Conservation (phyloP, 2,888 invertebrate genomes). For the Eupsilia transversa region DNA sequence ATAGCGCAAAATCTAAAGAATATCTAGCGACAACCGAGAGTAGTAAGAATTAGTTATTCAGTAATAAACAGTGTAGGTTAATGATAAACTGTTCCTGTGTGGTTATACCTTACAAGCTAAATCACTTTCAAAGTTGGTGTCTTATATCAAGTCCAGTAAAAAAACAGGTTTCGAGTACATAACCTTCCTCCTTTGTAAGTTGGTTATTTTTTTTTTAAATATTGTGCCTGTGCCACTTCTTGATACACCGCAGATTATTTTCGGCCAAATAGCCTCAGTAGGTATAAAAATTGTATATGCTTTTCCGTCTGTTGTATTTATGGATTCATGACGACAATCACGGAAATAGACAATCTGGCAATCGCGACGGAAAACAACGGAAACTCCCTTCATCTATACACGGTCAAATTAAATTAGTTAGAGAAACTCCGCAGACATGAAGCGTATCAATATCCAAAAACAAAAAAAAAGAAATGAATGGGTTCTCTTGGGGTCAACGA, state of each 20-base stretch:
- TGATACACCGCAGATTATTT: neutral
- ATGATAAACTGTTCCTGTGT: neutral
- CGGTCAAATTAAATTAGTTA: too few species aligned
- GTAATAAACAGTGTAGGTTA: conserved; percentile 15
- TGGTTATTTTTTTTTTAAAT: neutral
- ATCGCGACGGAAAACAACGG: too few species aligned
- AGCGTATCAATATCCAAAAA: too few species aligned
- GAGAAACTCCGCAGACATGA: too few species aligned
- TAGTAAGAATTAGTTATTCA: conserved; percentile 48
- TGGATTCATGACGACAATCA: neutral
- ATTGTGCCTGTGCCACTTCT: neutral
- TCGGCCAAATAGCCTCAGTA: neutral
- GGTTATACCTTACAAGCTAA: conserved; percentile 12
- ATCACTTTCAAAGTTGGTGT: conserved; percentile 9
- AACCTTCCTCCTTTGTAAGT: neutral
- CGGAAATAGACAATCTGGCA: neutral
- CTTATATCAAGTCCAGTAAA: neutral
- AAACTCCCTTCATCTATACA: neutral
- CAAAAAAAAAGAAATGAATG: too few species aligned
- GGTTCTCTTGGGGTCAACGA: too few species aligned
- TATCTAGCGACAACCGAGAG: conserved; percentile 61
- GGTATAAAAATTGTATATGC: neutral
- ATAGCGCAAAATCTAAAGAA: neutral
- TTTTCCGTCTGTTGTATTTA: conserved; percentile 3
- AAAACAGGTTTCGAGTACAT: neutral